Conservation (phyloP, 2,113 vertebrate species). For the Trogon surrucura region DNA sequence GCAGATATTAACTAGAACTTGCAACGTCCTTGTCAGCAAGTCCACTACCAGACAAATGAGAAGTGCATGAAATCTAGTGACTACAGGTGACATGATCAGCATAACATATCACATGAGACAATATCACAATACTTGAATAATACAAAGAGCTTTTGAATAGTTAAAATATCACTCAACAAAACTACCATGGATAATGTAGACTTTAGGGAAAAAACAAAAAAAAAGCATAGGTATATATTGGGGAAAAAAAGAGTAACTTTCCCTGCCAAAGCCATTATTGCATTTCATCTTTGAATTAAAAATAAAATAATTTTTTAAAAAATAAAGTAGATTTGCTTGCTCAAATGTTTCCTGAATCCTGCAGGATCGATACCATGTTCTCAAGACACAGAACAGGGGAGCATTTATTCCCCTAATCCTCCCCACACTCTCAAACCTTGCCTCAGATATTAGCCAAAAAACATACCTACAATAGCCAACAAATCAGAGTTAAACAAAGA, state of each 20-base stretch:
- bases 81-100: background rate
- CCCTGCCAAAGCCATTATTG: background rate
- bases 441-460: background rate
- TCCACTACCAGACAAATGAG: background rate
- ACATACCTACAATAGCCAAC: background rate
- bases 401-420: background rate
- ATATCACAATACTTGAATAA: background rate
- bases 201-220: background rate
- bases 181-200: background rate
- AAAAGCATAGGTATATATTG: background rate
- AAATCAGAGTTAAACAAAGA: background rate
- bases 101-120: background rate
- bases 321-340: background rate
- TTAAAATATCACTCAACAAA: background rate
- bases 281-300: background rate
- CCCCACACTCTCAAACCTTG: background rate
- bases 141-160: background rate
- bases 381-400: background rate
- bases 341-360: background rate
- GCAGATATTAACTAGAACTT: background rate
- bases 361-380: background rate
- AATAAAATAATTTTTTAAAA: background rate
- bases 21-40: background rate
- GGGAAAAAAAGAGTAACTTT: background rate
- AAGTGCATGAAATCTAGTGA: background rate